These are phyloP conservation scores for Dendrolimus houi DNA, from an alignment of 2,888 invertebrate genomes.

Conservation along the genomic window DNA sequence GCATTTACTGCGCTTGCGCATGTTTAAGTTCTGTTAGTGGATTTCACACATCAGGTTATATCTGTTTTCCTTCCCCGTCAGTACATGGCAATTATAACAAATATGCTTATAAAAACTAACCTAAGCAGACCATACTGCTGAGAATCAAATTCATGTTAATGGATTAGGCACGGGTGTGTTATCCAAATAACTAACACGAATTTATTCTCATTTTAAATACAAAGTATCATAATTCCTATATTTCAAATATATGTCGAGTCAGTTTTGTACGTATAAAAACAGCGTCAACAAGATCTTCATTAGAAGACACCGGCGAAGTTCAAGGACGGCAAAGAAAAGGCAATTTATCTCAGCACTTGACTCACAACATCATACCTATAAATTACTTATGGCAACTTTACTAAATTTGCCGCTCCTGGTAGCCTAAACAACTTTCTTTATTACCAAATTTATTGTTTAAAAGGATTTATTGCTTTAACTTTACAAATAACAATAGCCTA, in stretches of 20 bases:
- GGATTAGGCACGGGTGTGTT: no score
- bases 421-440: neutral
- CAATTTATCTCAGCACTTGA: constrained; percentile 43
- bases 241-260: neutral
- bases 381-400: constrained; percentile 40
- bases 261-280: constrained; percentile 11
- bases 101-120: no score
- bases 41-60: no score
- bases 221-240: no score
- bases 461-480: neutral
- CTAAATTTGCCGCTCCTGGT: neutral
- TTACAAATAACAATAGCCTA: neutral
- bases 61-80: no score
- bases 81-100: no score
- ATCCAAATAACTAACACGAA: no score
- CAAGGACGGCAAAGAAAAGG: constrained; percentile 34
- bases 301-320: constrained; percentile 25
- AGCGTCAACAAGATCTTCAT: constrained; percentile 31
- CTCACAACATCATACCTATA: constrained; percentile 42
- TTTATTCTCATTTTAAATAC: no score
- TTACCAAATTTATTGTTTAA: neutral
- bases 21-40: no score
- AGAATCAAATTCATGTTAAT: no score
- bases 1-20: no score
- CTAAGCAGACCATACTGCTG: no score